A percentile compares a stretch with the other conserved stretches of the same genome.
phyloP scores from a whole-genome alignment of 2,888 invertebrate genomes.

The Dexiosoma caninum region DNA sequence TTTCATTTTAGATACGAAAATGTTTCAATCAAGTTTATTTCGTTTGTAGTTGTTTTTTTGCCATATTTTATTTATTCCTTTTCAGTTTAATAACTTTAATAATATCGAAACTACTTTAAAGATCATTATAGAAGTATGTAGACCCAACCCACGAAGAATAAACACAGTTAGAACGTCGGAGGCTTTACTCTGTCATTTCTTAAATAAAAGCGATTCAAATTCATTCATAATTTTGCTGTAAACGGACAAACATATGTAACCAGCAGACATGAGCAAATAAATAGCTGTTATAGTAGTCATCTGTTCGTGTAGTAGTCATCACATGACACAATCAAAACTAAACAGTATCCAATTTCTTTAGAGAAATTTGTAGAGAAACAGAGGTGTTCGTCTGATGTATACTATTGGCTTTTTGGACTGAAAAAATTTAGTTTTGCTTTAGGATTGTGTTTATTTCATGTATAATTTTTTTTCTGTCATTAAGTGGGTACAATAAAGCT shows the following conservation, averaged over 20 bases:
- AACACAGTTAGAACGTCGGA: conserved; percentile 43
- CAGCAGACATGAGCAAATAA: background rate
- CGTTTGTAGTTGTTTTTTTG: background rate
- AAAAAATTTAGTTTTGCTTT: no score
- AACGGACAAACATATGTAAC: background rate
- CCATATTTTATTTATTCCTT: background rate
- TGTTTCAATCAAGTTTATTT: conserved; percentile 5
- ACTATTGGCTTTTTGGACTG: no score
- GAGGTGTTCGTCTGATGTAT: no score
- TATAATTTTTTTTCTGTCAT: no score
- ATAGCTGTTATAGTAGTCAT: background rate
- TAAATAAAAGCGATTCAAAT: no score
- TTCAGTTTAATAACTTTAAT: conserved; percentile 14
- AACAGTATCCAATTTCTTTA: no score
- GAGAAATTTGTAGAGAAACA: no score
- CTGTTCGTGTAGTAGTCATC: no score
- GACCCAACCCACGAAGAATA: conserved; percentile 54
- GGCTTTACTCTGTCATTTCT: conserved; percentile 14
- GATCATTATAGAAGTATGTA: conserved; percentile 9
- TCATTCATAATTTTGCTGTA: conserved; percentile 32
- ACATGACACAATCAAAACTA: no score
- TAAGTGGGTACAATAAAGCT: no score
- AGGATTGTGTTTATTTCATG: no score
- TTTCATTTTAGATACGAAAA: conserved; percentile 5
- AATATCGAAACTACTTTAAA: conserved; percentile 50